Conservation (phyloP, 2,113 vertebrate species). For the Cochlearius cochlearius region DNA sequence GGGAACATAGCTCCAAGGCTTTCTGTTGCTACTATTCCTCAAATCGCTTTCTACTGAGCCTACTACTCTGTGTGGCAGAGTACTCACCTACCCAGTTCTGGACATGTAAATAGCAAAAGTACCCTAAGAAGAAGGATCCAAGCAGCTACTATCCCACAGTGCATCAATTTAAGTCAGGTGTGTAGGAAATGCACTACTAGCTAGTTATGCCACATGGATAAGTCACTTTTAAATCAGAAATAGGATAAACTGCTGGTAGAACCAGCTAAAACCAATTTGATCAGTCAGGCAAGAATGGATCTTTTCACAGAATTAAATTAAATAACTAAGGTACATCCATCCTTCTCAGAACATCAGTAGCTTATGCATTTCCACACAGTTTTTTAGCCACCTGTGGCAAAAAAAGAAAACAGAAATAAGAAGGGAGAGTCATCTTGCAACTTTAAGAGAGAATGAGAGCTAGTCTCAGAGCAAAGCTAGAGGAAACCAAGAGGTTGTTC, state of each 20-base stretch:
- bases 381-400: neutral
- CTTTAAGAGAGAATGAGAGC: neutral
- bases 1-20: neutral
- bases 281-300: neutral
- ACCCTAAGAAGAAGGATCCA: neutral
- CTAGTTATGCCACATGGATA: neutral
- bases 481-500: neutral
- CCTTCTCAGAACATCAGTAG: neutral
- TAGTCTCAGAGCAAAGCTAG: neutral
- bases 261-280: neutral
- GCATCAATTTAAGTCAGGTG: neutral
- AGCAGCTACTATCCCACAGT: neutral
- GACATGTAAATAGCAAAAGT: neutral
- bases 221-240: neutral
- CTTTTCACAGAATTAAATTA: neutral
- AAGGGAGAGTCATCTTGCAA: neutral
- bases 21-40: neutral
- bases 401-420: neutral
- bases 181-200: neutral
- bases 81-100: neutral
- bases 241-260: neutral
- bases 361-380: neutral
- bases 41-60: neutral
- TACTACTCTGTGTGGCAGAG: neutral
- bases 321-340: neutral